phyloP scores from a whole-genome alignment of 2,888 invertebrate genomes.

The Macaria liturata region DNA sequence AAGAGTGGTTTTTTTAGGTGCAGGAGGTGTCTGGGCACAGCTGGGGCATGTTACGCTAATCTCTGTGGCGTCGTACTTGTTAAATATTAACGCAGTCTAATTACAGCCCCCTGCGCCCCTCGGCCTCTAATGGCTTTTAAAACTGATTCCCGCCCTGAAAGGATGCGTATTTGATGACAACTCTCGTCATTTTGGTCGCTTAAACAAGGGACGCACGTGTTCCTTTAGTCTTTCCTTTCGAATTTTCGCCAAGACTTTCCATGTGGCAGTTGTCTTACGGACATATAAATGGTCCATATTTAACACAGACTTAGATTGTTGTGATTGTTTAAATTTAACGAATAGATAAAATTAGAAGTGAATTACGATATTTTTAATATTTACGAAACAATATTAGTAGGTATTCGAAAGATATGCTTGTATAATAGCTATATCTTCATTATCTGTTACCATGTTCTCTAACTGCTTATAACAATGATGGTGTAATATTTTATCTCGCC shows the following conservation, averaged over 20 bases:
- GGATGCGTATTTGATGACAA: conserved; percentile 83
- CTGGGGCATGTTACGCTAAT: conserved; percentile 71
- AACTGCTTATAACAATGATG: too few species aligned
- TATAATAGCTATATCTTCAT: too few species aligned
- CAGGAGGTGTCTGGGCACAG: conserved; percentile 72
- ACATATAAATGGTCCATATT: too few species aligned
- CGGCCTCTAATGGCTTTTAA: conserved; percentile 81
- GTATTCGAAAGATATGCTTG: too few species aligned
- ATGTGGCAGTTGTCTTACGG: too few species aligned
- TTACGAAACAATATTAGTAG: too few species aligned
- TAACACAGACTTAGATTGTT: too few species aligned
- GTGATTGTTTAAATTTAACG: too few species aligned
- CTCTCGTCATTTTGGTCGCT: conserved; percentile 62
- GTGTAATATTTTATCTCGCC: neutral
- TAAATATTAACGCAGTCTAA: conserved; percentile 83
- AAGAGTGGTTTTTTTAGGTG: conserved; percentile 74
- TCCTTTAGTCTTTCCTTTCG: conserved; percentile 21
- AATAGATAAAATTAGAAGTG: too few species aligned
- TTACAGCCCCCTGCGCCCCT: conserved; percentile 64
- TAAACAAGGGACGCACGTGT: conserved; percentile 47
- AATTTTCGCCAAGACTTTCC: neutral
- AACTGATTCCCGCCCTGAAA: conserved; percentile 79
- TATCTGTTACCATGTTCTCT: too few species aligned
- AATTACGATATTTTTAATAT: too few species aligned
- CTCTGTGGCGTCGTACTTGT: conserved; percentile 76